Evolutionary conservation across 2,113 vertebrate genomes (phyloP).

Genomic region (Lipophrys pholis): DNA sequence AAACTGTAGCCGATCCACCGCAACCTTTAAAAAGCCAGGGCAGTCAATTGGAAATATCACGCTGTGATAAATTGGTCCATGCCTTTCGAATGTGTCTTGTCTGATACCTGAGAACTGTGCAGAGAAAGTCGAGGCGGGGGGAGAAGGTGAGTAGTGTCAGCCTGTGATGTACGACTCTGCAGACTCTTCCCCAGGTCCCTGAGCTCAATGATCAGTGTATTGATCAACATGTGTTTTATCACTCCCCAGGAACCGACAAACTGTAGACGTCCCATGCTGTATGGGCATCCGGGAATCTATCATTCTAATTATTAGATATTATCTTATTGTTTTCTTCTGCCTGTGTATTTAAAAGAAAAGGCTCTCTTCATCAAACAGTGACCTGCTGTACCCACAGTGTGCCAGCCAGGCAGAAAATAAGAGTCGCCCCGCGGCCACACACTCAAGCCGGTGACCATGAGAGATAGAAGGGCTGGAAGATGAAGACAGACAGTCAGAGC

Average conservation of each 20-base stretch:
- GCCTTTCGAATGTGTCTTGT: conserved; percentile 2
- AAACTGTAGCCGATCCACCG: too few relatives aligned
- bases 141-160: conserved; percentile 28
- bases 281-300: conserved; percentile 7
- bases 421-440: conserved; percentile 22
- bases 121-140: conserved; percentile 18
- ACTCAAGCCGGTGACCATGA: conserved; percentile 51
- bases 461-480: conserved; percentile 52
- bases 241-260: conserved; percentile 44
- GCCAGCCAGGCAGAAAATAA: conserved; percentile 49
- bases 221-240: conserved; percentile 73
- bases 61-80: conserved; percentile 2
- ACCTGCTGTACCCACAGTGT: conserved; percentile 5
- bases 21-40: conserved; percentile 18
- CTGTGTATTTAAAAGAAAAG: not conserved
- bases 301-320: not conserved
- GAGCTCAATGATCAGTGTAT: conserved; percentile 70
- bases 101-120: conserved; percentile 1
- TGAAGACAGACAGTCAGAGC: conserved; percentile 63
- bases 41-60: not conserved
- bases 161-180: conserved; percentile 64
- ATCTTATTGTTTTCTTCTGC: not conserved
- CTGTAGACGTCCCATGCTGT: not conserved
- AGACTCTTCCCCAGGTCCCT: conserved; percentile 49
- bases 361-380: not conserved